Evolutionary conservation across 2,888 invertebrate species (phyloP).

Genomic region (Pristionchus mayeri): DNA sequence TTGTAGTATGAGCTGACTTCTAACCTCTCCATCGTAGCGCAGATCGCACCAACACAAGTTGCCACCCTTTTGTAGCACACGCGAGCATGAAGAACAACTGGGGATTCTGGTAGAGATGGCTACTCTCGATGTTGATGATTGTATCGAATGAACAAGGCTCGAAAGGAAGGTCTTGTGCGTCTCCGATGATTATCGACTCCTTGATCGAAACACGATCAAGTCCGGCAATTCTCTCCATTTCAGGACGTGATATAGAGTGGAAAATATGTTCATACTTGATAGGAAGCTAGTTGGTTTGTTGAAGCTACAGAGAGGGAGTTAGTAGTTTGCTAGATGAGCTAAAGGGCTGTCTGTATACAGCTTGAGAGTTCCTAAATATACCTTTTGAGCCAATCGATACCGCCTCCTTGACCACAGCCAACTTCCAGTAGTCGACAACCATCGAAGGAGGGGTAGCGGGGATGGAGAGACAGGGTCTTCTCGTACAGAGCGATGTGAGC

Average conservation of each 20-base stretch:
- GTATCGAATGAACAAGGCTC: constrained; percentile 55
- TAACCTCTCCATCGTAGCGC: constrained; percentile 52
- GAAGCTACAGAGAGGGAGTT: constrained; percentile 23
- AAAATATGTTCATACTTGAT: too few species aligned
- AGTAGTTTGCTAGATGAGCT: too few species aligned
- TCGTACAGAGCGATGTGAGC: constrained; percentile 60
- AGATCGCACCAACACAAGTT: constrained; percentile 61
- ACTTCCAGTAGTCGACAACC: constrained; percentile 55
- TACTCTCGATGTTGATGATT: constrained; percentile 61
- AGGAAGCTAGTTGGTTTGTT: too few species aligned
- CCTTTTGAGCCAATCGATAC: constrained; percentile 59
- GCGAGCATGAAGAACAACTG: constrained; percentile 52
- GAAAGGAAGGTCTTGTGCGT: constrained; percentile 58
- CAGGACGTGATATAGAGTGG: constrained; percentile 59
- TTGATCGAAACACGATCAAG: constrained; percentile 46
- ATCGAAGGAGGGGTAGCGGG: constrained; percentile 54
- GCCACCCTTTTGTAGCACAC: constrained; percentile 55
- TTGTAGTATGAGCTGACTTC: not conserved
- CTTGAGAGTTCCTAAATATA: not conserved
- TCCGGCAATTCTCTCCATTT: constrained; percentile 51
- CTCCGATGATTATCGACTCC: constrained; percentile 53
- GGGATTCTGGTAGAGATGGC: constrained; percentile 58
- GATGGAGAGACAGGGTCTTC: constrained; percentile 58
- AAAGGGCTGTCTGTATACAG: not conserved
- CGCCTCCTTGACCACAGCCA: constrained; percentile 63